Base-by-base conservation (phyloP, 2,797 vertebrate genomes). In the Melanotaenia nigrans region DNA sequence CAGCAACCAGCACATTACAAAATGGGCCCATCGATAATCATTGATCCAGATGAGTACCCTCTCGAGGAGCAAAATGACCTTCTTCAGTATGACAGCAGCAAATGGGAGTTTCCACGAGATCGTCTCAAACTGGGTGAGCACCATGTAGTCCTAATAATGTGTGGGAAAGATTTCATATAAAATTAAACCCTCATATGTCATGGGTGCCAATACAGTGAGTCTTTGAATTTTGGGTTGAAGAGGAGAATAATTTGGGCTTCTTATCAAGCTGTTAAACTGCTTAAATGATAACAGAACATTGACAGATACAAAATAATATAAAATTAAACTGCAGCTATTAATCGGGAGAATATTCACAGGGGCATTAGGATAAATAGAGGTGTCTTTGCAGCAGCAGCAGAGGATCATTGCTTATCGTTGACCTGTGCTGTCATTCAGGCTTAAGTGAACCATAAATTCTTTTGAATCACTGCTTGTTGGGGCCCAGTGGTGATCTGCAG, bases 81-180 rank as follows among this genome's bases (percentile, higher is more conserved):
- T 7, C 94, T 98, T 40, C 96, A 96, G 66, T 98, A 98, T 0
- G 96, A 98, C 85, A 95, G 96, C 93, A 97, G 90, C 73, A 97
- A 97, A 81, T 98, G 97, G 97, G 96, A 98, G 90, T 98, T 98
- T 90, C 97, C 97, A 3, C 92, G 96, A 30, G 97, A 98, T 78
- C 94, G 96, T 14, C 94, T 98, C 63, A 93, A 93, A 70, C 93
- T 98, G 54, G 97, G 96, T 98, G 85, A 92, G 95, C 68, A 72
- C 13, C 28, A 1, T 42, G 5, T 42, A 35, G 40, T 40, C 2
- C 20, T 18, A 35, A 14, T 42, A 47, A 24, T 33, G 8, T 65
- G 32, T 0, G 9, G 6, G 1, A 54, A 49, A 20, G 25, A 18
- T 42, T 53, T 55, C 0, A 28, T 33, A 33, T 67, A 18, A 7